phyloP scores from a whole-genome alignment of 2,797 vertebrate species.

The Remorina albescens region DNA sequence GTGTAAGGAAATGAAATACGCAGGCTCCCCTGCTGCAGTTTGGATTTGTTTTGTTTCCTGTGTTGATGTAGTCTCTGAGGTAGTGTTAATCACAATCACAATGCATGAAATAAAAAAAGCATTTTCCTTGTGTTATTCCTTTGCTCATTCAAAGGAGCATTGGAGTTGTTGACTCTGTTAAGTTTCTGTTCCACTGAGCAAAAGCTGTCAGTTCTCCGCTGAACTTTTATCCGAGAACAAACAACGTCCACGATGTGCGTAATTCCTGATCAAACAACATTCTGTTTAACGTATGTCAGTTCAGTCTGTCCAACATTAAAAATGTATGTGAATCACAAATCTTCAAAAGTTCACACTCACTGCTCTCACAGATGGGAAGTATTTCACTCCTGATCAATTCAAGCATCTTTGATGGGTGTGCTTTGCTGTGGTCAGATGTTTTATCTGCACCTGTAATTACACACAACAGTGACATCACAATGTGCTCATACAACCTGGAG shows the following conservation, averaged over 20 bases:
- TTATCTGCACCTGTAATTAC: background rate
- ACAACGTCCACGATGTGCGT: too few species aligned
- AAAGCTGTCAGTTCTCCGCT: background rate
- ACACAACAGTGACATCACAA: background rate
- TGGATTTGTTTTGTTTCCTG: constrained; percentile 14
- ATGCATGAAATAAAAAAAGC: background rate
- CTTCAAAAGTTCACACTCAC: too few species aligned
- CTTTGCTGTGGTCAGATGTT: background rate
- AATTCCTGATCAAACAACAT: too few species aligned
- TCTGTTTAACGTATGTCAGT: too few species aligned
- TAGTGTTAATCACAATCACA: constrained; percentile 7
- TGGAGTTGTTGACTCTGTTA: too few species aligned
- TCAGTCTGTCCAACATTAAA: too few species aligned
- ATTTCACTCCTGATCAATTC: too few species aligned
- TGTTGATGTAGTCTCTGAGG: background rate
- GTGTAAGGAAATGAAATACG: background rate
- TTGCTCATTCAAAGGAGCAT: background rate
- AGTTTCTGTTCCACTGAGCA: background rate
- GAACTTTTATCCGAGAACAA: too few species aligned
- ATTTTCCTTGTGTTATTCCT: background rate
- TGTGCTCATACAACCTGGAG: background rate
- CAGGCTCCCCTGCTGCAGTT: background rate
- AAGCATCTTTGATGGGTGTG: background rate
- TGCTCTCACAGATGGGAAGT: too few species aligned
- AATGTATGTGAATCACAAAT: too few species aligned